Percentiles rank a stretch among this genome's conserved stretches.
These are phyloP conservation scores for Potamarius usumacintae DNA, from an alignment of 2,113 vertebrate genomes.

Conservation along the genomic window DNA sequence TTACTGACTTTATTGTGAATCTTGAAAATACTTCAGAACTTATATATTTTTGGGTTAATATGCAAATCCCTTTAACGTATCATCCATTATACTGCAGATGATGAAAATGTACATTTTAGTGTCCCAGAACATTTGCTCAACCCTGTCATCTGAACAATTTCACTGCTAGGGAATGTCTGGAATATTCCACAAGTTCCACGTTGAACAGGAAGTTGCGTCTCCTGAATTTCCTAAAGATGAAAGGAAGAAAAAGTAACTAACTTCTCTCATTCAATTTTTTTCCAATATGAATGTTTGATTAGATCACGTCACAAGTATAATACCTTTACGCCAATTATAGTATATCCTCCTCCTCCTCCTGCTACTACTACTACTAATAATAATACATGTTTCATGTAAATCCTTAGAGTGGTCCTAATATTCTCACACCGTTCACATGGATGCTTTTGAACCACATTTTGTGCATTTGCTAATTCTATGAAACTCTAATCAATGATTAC, in stretches of 20 bases:
- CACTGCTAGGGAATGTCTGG: not conserved
- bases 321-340: too few relatives aligned
- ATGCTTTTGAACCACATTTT: not conserved
- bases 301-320: not conserved
- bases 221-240: not conserved
- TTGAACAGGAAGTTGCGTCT: not conserved
- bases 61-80: not conserved
- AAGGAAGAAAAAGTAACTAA: not conserved
- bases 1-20: not conserved
- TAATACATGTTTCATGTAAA: not conserved
- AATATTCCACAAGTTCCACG: not conserved
- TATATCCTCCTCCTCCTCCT: too few relatives aligned
- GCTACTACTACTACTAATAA: not conserved
- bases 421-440: not conserved
- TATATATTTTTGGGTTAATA: not conserved
- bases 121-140: too few relatives aligned
- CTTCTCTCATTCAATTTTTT: not conserved
- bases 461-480: not conserved
- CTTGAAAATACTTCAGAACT: not conserved
- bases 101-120: not conserved
- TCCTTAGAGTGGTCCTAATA: too few relatives aligned
- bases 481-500: not conserved
- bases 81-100: not conserved
- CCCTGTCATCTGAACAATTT: not conserved
- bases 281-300: not conserved